Conservation (phyloP, 2,888 invertebrate genomes). For the Scelioninae gen. 1 region DNA sequence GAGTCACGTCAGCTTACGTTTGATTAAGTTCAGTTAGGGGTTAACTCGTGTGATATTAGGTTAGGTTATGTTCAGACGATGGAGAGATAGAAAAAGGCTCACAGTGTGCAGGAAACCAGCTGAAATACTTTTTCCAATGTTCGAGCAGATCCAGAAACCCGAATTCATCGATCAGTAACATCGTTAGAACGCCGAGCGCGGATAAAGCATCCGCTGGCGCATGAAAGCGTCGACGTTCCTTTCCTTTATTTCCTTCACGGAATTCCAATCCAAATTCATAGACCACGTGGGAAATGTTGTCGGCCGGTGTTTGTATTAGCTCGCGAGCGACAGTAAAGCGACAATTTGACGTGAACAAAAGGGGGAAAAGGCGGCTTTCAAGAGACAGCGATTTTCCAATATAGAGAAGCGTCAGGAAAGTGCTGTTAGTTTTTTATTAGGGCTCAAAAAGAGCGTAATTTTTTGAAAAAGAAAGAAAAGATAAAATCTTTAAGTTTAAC, state of each 20-base stretch:
- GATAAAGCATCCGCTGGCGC: slow-evolving; percentile 56
- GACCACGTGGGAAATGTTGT: slow-evolving; percentile 70
- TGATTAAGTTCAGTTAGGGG: slow-evolving; percentile 19
- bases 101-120: slow-evolving; percentile 45
- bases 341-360: no score
- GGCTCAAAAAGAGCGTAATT: no score
- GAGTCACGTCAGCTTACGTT: slow-evolving; percentile 32
- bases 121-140: slow-evolving; percentile 52
- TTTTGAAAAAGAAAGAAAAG: no score
- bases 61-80: slow-evolving; percentile 19
- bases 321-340: slow-evolving; percentile 58
- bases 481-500: no score
- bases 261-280: slow-evolving; percentile 70
- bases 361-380: no score
- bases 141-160: slow-evolving; percentile 70
- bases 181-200: slow-evolving; percentile 65
- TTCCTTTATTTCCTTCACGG: slow-evolving; percentile 67
- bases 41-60: slow-evolving; percentile 31
- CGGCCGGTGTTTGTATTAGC: slow-evolving; percentile 67
- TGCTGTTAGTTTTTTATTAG: no score
- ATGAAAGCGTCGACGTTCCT: slow-evolving; percentile 59
- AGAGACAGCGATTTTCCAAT: no score
- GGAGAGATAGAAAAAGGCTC: neutral
- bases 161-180: slow-evolving; percentile 78
- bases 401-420: no score